phyloP scores from a whole-genome alignment of 2,113 vertebrate species.

The Accipiter virgatus region DNA sequence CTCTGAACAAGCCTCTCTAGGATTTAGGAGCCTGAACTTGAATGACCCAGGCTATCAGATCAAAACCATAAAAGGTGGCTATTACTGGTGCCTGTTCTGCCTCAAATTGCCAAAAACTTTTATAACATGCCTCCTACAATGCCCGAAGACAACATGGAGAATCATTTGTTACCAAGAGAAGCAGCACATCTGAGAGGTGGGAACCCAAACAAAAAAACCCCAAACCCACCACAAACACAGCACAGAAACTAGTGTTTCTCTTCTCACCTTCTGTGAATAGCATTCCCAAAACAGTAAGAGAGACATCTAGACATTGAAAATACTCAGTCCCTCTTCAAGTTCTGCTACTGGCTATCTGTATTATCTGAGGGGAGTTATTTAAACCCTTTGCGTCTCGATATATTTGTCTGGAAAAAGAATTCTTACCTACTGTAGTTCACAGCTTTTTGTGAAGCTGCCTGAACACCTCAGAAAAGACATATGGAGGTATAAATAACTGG shows the following conservation, averaged over 20 bases:
- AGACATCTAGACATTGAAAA: not conserved
- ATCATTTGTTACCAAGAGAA: not conserved
- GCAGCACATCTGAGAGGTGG: not conserved
- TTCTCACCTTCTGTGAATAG: not conserved
- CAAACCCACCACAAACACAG: not conserved
- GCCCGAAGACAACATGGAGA: not conserved
- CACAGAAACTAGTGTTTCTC: not conserved
- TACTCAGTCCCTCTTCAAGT: not conserved
- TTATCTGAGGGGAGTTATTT: not conserved
- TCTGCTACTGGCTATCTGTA: not conserved
- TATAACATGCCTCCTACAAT: not conserved
- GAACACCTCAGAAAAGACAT: not conserved
- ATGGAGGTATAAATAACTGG: accelerated
- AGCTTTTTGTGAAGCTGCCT: not conserved
- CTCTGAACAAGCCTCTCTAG: not conserved
- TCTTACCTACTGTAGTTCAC: not conserved
- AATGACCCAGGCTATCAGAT: not conserved
- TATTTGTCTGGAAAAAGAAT: not conserved
- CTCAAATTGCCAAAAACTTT: not conserved
- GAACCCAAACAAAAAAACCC: not conserved
- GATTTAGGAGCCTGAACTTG: not conserved
- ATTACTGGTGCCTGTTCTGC: not conserved
- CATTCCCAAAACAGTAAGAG: not conserved
- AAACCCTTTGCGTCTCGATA: not conserved
- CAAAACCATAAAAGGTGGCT: not conserved